phyloP scores from a whole-genome alignment of 2,888 invertebrate species.

The Malacosoma neustria region DNA sequence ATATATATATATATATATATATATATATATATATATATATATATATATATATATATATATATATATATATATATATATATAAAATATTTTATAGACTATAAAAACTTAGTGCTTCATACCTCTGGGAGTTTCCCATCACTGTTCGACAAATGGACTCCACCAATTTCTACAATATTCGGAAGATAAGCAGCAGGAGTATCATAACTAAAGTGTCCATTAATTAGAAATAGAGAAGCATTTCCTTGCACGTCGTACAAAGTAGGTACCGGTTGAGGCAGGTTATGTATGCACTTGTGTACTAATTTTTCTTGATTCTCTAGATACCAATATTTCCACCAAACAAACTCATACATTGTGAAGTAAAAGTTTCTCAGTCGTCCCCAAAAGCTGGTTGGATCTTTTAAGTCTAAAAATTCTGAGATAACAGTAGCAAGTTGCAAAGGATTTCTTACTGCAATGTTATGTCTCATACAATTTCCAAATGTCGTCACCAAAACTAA shows the following conservation, averaged over 20 bases:
- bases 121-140: slow-evolving; percentile 38
- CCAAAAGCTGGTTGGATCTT: slow-evolving; percentile 67
- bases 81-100: slow-evolving; percentile 3
- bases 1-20: too few species aligned
- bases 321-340: slow-evolving; percentile 53
- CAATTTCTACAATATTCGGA: slow-evolving; percentile 74
- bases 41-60: too few species aligned
- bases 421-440: slow-evolving; percentile 49
- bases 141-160: slow-evolving; percentile 66
- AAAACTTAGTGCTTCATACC: slow-evolving; percentile 23
- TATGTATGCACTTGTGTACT: slow-evolving; percentile 43
- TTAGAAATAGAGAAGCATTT: slow-evolving; percentile 52
- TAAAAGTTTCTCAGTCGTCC: slow-evolving; percentile 66
- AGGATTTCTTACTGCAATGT: slow-evolving; percentile 48
- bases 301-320: slow-evolving; percentile 46
- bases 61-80: too few species aligned
- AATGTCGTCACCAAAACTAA: slow-evolving; percentile 48
- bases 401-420: slow-evolving; percentile 44
- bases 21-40: too few species aligned
- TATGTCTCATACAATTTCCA: slow-evolving; percentile 59
- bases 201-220: slow-evolving; percentile 68
- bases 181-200: slow-evolving; percentile 58
- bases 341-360: slow-evolving; percentile 47
- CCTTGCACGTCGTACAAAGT: slow-evolving; percentile 49
- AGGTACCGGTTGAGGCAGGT: slow-evolving; percentile 44